These are phyloP conservation scores for Sitophilus oryzae DNA, from an alignment of 1,140 invertebrate species.

Conservation along the genomic window DNA sequence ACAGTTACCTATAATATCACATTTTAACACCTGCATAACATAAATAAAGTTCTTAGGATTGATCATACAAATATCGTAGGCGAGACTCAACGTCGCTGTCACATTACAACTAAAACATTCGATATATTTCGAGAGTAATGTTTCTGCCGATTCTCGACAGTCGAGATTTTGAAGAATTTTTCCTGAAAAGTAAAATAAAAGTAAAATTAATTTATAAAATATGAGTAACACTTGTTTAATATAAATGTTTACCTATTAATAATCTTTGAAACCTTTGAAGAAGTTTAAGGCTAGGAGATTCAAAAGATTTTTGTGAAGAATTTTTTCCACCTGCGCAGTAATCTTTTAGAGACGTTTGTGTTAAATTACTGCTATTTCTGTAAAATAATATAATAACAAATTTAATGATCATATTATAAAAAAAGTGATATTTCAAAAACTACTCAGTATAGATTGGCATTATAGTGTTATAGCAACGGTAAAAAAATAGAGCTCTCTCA, in stretches of 20 bases:
- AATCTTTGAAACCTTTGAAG: slow-evolving; percentile 84
- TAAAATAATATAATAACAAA: slow-evolving; percentile 24
- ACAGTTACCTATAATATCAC: slow-evolving; percentile 59
- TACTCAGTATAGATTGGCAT: slow-evolving; percentile 5
- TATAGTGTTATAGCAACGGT: no score
- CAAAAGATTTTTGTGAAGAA: slow-evolving; percentile 42
- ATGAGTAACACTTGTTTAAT: neutral
- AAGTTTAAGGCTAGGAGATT: slow-evolving; percentile 77
- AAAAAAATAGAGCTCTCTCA: no score
- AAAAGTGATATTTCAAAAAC: neutral
- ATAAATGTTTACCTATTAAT: slow-evolving; percentile 63
- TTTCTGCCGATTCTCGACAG: slow-evolving; percentile 60
- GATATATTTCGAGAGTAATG: slow-evolving; percentile 69
- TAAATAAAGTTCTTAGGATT: slow-evolving; percentile 58
- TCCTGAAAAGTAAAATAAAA: slow-evolving; percentile 9
- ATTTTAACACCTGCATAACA: slow-evolving; percentile 57
- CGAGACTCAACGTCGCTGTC: slow-evolving; percentile 59
- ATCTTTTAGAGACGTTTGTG: slow-evolving; percentile 45
- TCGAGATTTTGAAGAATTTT: slow-evolving; percentile 48
- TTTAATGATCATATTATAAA: neutral
- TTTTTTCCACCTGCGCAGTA: slow-evolving; percentile 42
- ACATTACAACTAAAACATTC: slow-evolving; percentile 62
- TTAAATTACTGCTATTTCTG: slow-evolving; percentile 49
- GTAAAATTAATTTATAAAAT: neutral
- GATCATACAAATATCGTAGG: slow-evolving; percentile 56